These are phyloP conservation scores for Ericerus pela DNA, from an alignment of 1,140 invertebrate species.

Conservation along the genomic window DNA sequence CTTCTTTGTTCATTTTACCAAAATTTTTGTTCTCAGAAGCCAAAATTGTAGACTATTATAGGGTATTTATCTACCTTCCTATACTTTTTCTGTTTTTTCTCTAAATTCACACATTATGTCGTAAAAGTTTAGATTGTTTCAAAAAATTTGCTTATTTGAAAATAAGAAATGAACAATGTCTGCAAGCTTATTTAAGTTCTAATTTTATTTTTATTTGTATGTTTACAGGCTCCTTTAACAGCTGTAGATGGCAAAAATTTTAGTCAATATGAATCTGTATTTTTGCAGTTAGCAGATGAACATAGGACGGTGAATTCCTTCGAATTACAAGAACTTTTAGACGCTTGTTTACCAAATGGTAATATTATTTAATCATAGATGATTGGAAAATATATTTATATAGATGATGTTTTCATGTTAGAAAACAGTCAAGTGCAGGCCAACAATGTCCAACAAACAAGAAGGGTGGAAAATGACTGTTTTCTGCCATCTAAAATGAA, in stretches of 20 bases:
- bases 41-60: constrained; percentile 3
- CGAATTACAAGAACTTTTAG: constrained; percentile 77
- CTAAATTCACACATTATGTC: neutral
- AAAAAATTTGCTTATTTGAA: neutral
- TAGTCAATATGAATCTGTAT: constrained; percentile 75
- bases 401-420: too few species aligned
- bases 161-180: neutral
- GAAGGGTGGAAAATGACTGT: too few species aligned
- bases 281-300: constrained; percentile 78
- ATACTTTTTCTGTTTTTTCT: neutral
- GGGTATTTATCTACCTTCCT: neutral
- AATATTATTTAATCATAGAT: constrained; percentile 15
- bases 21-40: constrained; percentile 1
- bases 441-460: too few species aligned
- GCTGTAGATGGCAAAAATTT: constrained; percentile 54
- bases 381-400: too few species aligned
- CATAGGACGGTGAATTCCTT: constrained; percentile 74
- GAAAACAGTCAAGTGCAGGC: too few species aligned
- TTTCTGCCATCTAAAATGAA: too few species aligned
- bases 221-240: constrained; percentile 37
- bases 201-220: neutral
- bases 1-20: too few species aligned
- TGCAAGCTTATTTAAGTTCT: neutral
- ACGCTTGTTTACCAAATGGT: constrained; percentile 82
- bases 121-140: neutral